Evolutionary conservation across 2,888 invertebrate species (phyloP).

Genomic region (Helobdella robusta): DNA sequence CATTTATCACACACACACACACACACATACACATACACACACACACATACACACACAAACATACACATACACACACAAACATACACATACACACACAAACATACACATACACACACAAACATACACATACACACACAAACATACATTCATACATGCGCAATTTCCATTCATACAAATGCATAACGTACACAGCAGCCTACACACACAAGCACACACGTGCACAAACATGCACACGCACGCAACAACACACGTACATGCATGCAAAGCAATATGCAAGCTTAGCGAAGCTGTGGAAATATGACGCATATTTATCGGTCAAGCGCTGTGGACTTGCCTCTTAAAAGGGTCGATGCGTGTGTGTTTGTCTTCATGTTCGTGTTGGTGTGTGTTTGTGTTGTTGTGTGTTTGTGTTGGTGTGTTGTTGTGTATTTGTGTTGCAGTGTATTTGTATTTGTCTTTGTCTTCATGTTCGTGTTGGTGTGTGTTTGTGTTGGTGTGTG

Average conservation of each 20-base stretch:
- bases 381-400: no score
- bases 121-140: not conserved
- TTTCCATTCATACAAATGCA: constrained; percentile 1
- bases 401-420: no score
- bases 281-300: constrained; percentile 26
- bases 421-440: no score
- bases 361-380: constrained; percentile 6
- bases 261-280: no score
- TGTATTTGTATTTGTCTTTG: no score
- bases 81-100: not conserved
- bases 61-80: not conserved
- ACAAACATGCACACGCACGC: no score
- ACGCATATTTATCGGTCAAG: constrained; percentile 25
- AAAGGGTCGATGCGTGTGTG: constrained; percentile 18
- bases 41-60: not conserved
- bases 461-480: no score
- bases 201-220: no score
- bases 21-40: not conserved
- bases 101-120: not conserved
- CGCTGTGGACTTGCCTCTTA: constrained; percentile 7
- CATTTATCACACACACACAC: no score
- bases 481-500: no score
- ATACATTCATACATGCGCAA: not conserved
- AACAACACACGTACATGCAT: no score
- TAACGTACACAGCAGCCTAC: not conserved